Evolutionary conservation across 2,797 vertebrate species (phyloP), one percentile per base, ranked within the genome.

Genomic region (Iguana delicatissima): DNA sequence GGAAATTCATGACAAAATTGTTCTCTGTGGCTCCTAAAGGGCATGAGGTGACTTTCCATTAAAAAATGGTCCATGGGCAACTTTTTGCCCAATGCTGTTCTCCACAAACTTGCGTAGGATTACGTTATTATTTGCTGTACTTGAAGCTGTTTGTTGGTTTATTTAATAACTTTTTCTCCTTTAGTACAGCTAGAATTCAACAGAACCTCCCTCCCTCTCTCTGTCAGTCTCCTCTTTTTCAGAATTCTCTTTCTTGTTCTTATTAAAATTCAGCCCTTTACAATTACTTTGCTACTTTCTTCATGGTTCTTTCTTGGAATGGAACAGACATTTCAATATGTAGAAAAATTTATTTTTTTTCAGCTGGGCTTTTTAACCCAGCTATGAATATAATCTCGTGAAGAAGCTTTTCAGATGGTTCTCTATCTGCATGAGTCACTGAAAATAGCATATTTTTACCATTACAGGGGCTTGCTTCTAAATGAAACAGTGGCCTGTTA

Each of bases 401-500:
- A 92, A 90, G n/a, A 74, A 13, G 77, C 0, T 13, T 42, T 90
- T 90, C 62, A 83, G 79, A 91, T 83, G 0, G 26, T 91, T 92
- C 79, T 1, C 55, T 35, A 81, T 10, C 29, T 64, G 69, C 38
- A 87, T 59, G 93, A 55, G 89, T 93, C 86, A 20, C 85, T 91
- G 81, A 73, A 14, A 95, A 90, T 89, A 57, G 0, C 12, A 84
- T 90, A 46, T 76, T 84, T 87, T 90, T 0, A 85, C 93, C 32
- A 83, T 10, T 79, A 62, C 76, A 73, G 3, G 8, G 2, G 35
- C 6, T 87, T 88, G 87, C 7, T 26, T 91, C 38, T 72, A 38
- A 86, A 1, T 32, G 89, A 91, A 91, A 84, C 62, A n/a, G 92
- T n/a, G 57, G 2, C 0, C n/a, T 92, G 91, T 93, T 32, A 64